These are phyloP conservation scores for Piaya cayana DNA, from an alignment of 2,113 vertebrate genomes.

Conservation along the genomic window DNA sequence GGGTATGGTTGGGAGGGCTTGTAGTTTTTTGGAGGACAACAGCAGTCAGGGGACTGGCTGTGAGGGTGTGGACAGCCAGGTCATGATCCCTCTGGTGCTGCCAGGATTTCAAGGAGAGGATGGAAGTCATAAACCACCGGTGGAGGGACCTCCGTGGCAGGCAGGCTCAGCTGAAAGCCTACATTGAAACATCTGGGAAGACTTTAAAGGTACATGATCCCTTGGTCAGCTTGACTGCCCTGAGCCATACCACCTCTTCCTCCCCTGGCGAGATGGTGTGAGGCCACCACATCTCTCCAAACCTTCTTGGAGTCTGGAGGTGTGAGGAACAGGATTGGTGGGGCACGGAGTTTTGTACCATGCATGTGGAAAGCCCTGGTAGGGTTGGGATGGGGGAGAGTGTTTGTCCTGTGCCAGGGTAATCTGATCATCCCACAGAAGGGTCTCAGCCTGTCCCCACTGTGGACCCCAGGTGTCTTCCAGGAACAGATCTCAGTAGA, in stretches of 20 bases:
- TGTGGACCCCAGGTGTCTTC: too few species aligned
- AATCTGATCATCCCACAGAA: neutral
- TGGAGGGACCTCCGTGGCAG: conserved; percentile 60
- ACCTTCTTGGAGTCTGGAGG: neutral
- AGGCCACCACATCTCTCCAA: fast-evolving
- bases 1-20: neutral
- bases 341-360: neutral
- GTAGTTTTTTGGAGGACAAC: neutral
- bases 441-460: neutral
- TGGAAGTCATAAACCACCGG: conserved; percentile 58
- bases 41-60: neutral
- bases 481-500: neutral
- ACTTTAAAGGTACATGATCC: conserved; percentile 76
- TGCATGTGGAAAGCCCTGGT: neutral
- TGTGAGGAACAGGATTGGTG: neutral
- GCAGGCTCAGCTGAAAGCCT: conserved; percentile 62
- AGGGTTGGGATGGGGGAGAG: neutral
- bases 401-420: neutral
- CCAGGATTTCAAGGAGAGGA: conserved; percentile 71
- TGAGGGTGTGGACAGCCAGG: neutral
- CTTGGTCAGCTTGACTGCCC: neutral
- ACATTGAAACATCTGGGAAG: conserved; percentile 59
- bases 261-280: neutral
- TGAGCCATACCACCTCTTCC: too few species aligned
- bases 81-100: neutral